Percentiles rank a stretch among this genome's conserved stretches.
phyloP scores from a whole-genome alignment of 2,888 invertebrate species.

The Lepas anatifera region DNA sequence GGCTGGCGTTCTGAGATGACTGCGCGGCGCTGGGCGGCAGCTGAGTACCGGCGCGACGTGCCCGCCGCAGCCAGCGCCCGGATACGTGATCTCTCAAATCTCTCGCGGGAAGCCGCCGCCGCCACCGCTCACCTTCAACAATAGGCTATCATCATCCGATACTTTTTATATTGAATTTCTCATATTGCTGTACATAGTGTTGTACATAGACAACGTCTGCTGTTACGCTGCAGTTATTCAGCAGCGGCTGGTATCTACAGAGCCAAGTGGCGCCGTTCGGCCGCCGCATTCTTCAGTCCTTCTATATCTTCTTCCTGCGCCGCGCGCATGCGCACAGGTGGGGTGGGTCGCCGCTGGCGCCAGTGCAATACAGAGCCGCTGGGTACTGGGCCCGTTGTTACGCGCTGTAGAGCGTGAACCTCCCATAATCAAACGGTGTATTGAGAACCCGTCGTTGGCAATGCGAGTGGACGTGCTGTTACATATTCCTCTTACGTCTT shows the following conservation, averaged over 20 bases:
- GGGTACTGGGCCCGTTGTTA: neutral
- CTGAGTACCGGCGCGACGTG: too few relatives aligned
- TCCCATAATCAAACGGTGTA: constrained; percentile 1
- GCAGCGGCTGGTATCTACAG: too few relatives aligned
- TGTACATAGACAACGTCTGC: constrained; percentile 6
- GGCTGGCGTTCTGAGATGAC: too few relatives aligned
- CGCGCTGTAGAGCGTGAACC: neutral
- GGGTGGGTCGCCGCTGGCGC: neutral
- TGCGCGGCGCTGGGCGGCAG: too few relatives aligned
- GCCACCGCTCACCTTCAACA: neutral
- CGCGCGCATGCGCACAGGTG: neutral
- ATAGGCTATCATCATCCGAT: constrained; percentile 2
- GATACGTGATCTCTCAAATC: neutral
- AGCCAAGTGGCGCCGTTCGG: too few relatives aligned
- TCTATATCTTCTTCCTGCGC: neutral
- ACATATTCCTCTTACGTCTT: neutral
- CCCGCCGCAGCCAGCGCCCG: too few relatives aligned
- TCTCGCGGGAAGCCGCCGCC: neutral
- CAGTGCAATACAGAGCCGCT: neutral
- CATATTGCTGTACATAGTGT: constrained; percentile 2
- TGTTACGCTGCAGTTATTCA: too few relatives aligned
- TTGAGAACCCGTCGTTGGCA: neutral
- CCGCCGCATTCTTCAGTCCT: neutral
- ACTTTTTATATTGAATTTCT: constrained; percentile 7
- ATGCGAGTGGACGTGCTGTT: neutral